phyloP scores from a whole-genome alignment of 2,888 invertebrate genomes.

The Acronicta psi region DNA sequence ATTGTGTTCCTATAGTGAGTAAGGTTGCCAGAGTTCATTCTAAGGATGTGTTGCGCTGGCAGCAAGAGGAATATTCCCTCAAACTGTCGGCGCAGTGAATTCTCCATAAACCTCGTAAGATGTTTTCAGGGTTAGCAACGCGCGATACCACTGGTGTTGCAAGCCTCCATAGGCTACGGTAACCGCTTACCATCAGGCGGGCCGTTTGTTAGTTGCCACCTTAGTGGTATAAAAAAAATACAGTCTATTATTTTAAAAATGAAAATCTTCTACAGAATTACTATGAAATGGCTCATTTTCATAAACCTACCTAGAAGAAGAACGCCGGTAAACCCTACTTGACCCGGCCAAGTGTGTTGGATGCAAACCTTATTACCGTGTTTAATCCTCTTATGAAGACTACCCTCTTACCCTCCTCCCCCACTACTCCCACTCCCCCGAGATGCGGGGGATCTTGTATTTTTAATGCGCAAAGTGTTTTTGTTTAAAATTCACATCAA shows the following conservation, averaged over 20 bases:
- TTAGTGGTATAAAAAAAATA: no score
- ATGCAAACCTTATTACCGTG: constrained; percentile 81
- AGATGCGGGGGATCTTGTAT: constrained; percentile 51
- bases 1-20: no score
- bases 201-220: no score
- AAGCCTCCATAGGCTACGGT: no score
- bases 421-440: constrained; percentile 20
- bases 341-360: constrained; percentile 77
- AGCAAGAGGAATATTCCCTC: no score
- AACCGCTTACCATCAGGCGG: no score
- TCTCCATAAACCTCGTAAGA: no score
- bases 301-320: constrained; percentile 28
- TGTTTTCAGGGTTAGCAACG: no score
- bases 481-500: constrained; percentile 59
- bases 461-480: constrained; percentile 57
- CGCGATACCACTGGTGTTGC: no score
- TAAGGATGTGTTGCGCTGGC: no score
- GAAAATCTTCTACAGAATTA: constrained; percentile 8
- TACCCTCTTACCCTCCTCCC: constrained; percentile 34
- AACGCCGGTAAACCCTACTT: constrained; percentile 74
- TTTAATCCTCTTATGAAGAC: constrained; percentile 82
- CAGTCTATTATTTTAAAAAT: background rate
- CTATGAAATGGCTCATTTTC: constrained; percentile 26
- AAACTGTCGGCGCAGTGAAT: no score
- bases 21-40: no score